Evolutionary conservation across 2,888 invertebrate genomes (phyloP), one percentile per base, ranked within the genome.

Genomic region (Hirtodrosophila cameraria): DNA sequence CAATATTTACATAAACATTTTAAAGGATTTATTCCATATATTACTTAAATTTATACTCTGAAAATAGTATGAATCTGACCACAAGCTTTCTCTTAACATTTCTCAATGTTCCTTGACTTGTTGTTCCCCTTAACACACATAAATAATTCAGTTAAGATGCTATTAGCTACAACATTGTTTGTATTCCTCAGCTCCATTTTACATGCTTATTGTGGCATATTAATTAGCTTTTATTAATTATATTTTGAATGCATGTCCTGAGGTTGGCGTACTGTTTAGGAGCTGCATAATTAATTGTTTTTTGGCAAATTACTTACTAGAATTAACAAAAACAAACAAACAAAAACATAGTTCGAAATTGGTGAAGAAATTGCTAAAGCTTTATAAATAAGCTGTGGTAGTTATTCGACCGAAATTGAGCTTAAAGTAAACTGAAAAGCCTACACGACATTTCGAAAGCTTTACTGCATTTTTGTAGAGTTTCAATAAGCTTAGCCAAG

Each of bases 141-240:
- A 23, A 6, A 4, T 4, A 23, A 6, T 23, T 28, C 9, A n/a
- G 11, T 28, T n/a, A n/a, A n/a, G n/a, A n/a, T n/a, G n/a, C n/a
- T n/a, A n/a, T n/a, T n/a, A n/a, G 3, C 11, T 28, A 11, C n/a
- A 28, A 27, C 20, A 6, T 3, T 8, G 3, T 2, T 18, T 1
- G 9, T 5, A 13, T 25, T 18, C 12, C 8, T 45, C 25, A 12
- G 7, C 12, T 42, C 6, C 16, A 25, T 12, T 33, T 31, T 50
- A 23, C 30, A 64, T 46, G 52, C 52, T 39, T 53, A 11, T 41
- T 65, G 31, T 63, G 48, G 58, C 57, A 59, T 57, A 79, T 60
- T 76, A 79, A 81, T 76, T 84, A 50, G 35, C 46, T 60, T 60
- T 63, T 54, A 77, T 79, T 70, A 73, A 69, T 65, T 63, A 67